Evolutionary conservation across 2,888 invertebrate genomes (phyloP).

Genomic region (Stegophylla sp.): DNA sequence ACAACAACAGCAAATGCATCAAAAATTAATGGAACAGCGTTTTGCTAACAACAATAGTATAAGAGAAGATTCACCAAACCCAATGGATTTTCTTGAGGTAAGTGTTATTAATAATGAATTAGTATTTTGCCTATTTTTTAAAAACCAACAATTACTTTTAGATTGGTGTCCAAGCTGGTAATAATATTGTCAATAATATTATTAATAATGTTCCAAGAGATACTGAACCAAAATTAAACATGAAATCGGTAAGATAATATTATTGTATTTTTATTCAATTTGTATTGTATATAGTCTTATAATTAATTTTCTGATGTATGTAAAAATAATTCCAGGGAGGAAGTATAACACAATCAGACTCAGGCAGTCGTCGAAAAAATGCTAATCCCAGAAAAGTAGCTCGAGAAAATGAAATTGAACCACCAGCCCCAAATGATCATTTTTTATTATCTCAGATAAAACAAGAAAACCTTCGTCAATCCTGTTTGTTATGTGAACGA

Average conservation of each 20-base stretch:
- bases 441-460: slow-evolving; percentile 43
- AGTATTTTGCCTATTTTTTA: not conserved
- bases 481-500: slow-evolving; percentile 62
- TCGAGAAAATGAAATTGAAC: slow-evolving; percentile 59
- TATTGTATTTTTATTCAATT: not conserved
- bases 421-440: slow-evolving; percentile 31
- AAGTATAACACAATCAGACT: slow-evolving; percentile 34
- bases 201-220: slow-evolving; percentile 46
- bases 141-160: not conserved
- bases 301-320: not conserved
- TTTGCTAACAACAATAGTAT: slow-evolving; percentile 50
- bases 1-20: slow-evolving; percentile 57
- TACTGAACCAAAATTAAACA: slow-evolving; percentile 25
- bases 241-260: slow-evolving; percentile 20
- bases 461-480: slow-evolving; percentile 52
- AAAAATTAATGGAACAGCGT: slow-evolving; percentile 53
- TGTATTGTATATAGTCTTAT: not conserved
- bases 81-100: slow-evolving; percentile 63
- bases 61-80: slow-evolving; percentile 62
- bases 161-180: slow-evolving; percentile 42
- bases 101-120: not conserved
- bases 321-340: slow-evolving; percentile 28
- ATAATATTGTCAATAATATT: slow-evolving; percentile 34
- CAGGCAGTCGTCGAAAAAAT: slow-evolving; percentile 65
- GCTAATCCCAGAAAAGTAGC: slow-evolving; percentile 65